Evolutionary conservation across 2,113 vertebrate genomes (phyloP).

Genomic region (Apistogramma diplotaenia): DNA sequence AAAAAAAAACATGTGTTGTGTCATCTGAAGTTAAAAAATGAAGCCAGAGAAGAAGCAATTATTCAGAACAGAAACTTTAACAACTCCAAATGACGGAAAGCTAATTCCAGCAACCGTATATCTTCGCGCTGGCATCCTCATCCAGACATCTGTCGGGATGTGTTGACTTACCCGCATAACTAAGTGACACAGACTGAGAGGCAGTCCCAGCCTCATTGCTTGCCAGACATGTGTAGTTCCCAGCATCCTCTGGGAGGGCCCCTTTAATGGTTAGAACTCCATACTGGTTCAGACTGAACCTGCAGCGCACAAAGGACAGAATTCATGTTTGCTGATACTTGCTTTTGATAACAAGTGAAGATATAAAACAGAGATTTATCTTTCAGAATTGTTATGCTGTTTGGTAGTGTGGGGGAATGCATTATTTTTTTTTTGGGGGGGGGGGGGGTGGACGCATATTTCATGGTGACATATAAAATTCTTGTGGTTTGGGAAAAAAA

Average conservation of each 20-base stretch:
- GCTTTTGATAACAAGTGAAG: conserved; percentile 38
- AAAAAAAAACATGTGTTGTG: background rate
- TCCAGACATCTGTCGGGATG: background rate
- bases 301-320: conserved; percentile 20
- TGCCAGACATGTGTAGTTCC: conserved; percentile 89
- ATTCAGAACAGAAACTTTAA: background rate
- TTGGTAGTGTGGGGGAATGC: conserved; percentile 7
- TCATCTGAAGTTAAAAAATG: background rate
- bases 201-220: conserved; percentile 77
- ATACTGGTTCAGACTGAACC: conserved; percentile 69
- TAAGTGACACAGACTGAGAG: conserved; percentile 61
- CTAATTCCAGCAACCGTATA: background rate
- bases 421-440: background rate
- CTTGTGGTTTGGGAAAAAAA: conserved; percentile 10
- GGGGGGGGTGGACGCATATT: conserved; percentile 3
- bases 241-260: conserved; percentile 85
- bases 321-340: conserved; percentile 27
- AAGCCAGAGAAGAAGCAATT: background rate
- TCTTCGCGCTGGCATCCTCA: background rate
- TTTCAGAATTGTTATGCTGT: conserved; percentile 6
- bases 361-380: conserved; percentile 28
- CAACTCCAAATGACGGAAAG: background rate
- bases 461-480: background rate
- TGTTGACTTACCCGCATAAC: conserved; percentile 71
- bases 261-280: conserved; percentile 82